Evolutionary conservation across 2,888 invertebrate species (phyloP), one percentile per base, ranked within the genome.

Genomic region (Hoplodrina ambigua): DNA sequence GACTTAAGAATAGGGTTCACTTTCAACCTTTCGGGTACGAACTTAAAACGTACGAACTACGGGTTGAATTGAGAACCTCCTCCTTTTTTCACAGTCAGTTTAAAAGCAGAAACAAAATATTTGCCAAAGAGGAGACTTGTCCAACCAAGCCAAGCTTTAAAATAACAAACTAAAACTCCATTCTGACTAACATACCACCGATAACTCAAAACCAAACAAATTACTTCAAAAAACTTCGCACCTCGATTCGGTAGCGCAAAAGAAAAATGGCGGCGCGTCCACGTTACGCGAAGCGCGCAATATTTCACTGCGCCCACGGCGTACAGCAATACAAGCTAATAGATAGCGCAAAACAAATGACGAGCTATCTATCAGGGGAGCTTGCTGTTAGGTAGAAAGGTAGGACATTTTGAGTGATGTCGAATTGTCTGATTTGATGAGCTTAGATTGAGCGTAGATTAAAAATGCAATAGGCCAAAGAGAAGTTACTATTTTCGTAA

Each of bases 261-360:
- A 70, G 72, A 78, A 81, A 83, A 76, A 78, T 82, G 53, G 58
- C 53, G 46, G 54, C 33, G 69, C 69, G 74, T 56, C 68, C 53
- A 63, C 19, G 67, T 75, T 81, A 83, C 76, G 78, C 80, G 73
- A 77, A 79, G 78, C 72, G 72, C 64, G 77, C 79, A 77, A 89
- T 89, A 87, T 83, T 83, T 89, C 86, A 88, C 84, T 64, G 71
- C 87, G 84, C 89, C 86, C 85, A 89, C 88, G 59, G 78, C 82
- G 19, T 37, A 11, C 50, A 15, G 55, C 60, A 76, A 76, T 84
- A 80, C 81, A 30, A 85, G 80, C 74, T 82, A 78, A 83, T 80
- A 75, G 77, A 82, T 83, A 81, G 74, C 82, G 82, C 82, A 69
- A 59, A 77, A 89, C 87, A 87, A 88, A 90, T 87, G 85, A 78